These are phyloP conservation scores for Campylomormyrus numenius DNA, from an alignment of 2,113 vertebrate genomes.

Conservation along the genomic window DNA sequence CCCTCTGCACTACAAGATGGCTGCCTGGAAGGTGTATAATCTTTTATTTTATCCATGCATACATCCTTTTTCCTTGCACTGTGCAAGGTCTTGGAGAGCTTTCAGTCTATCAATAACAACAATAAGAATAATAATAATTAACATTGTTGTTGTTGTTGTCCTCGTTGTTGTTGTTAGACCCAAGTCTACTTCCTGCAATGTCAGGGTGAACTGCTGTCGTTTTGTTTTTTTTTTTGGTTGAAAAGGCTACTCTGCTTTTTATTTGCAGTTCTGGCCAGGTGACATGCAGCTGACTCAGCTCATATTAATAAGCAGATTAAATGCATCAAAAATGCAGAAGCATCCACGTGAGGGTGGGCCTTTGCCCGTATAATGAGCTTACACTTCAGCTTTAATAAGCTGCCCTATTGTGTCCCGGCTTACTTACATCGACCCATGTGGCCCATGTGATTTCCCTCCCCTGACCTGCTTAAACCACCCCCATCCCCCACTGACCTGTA, in stretches of 20 bases:
- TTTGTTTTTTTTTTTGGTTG: neutral
- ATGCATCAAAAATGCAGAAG: neutral
- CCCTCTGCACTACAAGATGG: neutral
- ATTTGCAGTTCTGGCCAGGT: neutral
- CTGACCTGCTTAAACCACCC: neutral
- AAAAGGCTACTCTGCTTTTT: neutral
- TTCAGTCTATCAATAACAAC: neutral
- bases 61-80: neutral
- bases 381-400: neutral
- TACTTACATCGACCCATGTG: neutral
- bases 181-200: neutral
- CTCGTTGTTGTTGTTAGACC: neutral
- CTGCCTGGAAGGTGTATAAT: neutral
- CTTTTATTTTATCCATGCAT: neutral
- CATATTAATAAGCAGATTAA: neutral
- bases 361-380: slow-evolving; percentile 8
- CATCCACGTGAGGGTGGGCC: neutral
- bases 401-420: neutral
- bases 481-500: neutral
- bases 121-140: neutral
- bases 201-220: neutral
- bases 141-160: neutral
- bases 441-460: neutral
- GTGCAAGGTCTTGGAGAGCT: neutral
- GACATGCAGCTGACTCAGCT: neutral